Evolutionary conservation across 1,140 invertebrate species (phyloP).

Genomic region (Acyrthosiphon pisum): DNA sequence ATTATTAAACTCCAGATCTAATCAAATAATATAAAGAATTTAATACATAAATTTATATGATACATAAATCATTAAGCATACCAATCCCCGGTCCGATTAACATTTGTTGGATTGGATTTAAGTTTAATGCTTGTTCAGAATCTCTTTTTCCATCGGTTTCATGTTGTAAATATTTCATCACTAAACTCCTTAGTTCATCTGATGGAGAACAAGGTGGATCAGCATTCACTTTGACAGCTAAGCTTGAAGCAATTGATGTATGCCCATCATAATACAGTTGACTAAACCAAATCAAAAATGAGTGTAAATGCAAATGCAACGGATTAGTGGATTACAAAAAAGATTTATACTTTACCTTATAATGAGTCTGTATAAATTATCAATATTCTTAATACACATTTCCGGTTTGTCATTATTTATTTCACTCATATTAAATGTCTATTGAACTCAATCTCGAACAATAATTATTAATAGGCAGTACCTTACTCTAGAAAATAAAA

Average conservation of each 20-base stretch:
- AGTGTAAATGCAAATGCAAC: conserved; percentile 39
- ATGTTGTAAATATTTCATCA: conserved; percentile 64
- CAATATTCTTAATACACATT: conserved; percentile 73
- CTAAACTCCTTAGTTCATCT: conserved; percentile 86
- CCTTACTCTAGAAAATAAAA: neutral
- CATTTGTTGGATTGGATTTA: conserved; percentile 70
- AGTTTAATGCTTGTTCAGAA: conserved; percentile 65
- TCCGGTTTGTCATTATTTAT: conserved; percentile 17
- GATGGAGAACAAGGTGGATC: conserved; percentile 94
- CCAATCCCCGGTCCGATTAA: conserved; percentile 82
- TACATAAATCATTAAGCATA: conserved; percentile 59
- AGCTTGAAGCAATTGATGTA: conserved; percentile 83
- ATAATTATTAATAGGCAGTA: neutral
- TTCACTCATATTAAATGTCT: conserved; percentile 32
- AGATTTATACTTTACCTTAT: conserved; percentile 74
- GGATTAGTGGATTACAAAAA: conserved; percentile 20
- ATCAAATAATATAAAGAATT: conserved; percentile 57
- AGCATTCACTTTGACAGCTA: conserved; percentile 82
- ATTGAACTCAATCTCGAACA: neutral
- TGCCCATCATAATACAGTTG: conserved; percentile 93
- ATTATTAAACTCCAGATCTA: conserved; percentile 94
- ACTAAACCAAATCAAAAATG: conserved; percentile 68
- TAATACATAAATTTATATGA: neutral
- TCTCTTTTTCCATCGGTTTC: conserved; percentile 74
- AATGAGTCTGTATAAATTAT: conserved; percentile 83